Conservation (phyloP, 2,113 vertebrate species). For the Electrona antarctica region DNA sequence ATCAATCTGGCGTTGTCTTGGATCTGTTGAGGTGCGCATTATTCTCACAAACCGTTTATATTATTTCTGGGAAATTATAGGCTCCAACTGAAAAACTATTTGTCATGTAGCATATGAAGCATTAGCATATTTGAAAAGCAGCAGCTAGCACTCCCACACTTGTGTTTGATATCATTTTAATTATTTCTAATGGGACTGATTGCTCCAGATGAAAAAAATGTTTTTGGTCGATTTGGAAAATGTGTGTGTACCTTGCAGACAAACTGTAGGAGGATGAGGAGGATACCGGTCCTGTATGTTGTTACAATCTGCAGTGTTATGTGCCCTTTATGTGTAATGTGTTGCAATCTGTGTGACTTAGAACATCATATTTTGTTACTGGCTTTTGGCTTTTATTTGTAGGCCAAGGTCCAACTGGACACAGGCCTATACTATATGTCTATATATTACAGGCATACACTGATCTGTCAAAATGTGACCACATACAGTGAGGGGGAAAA, state of each 20-base stretch:
- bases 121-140: neutral
- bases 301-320: too few species aligned
- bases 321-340: conserved; percentile 25
- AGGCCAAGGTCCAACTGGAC: conserved; percentile 44
- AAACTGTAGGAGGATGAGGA: too few species aligned
- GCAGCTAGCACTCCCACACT: neutral
- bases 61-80: neutral
- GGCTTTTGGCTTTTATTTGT: conserved; percentile 39
- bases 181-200: neutral
- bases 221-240: neutral
- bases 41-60: conserved; percentile 5
- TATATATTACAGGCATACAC: conserved; percentile 2
- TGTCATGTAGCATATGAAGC: neutral
- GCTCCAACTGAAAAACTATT: neutral
- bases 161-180: neutral
- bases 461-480: conserved; percentile 7
- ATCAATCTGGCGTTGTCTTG: conserved; percentile 58
- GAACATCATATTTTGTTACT: conserved; percentile 12
- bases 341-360: conserved; percentile 22
- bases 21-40: conserved; percentile 54
- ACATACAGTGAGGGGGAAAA: neutral
- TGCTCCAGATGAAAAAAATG: neutral
- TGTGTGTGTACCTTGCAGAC: neutral
- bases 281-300: too few species aligned
- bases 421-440: conserved; percentile 37